These are phyloP conservation scores for Asobara japonica DNA, from an alignment of 1,140 invertebrate species.

Conservation along the genomic window DNA sequence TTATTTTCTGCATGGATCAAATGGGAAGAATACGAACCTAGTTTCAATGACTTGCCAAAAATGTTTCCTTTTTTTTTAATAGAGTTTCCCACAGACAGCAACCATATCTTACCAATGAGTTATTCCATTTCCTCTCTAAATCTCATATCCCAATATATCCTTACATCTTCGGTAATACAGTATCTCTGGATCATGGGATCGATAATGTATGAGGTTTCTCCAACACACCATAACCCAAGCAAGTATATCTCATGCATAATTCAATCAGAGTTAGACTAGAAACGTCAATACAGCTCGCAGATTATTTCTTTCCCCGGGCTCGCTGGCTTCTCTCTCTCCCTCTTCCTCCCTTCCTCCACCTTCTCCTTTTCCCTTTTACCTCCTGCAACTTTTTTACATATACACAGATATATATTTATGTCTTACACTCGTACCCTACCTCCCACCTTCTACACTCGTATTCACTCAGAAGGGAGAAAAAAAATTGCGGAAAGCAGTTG, in stretches of 20 bases:
- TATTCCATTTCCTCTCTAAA: conserved; percentile 5
- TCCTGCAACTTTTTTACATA: conserved; percentile 23
- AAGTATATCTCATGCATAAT: conserved; percentile 63
- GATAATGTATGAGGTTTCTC: conserved; percentile 36
- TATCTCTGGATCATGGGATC: conserved; percentile 34
- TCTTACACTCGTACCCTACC: not conserved
- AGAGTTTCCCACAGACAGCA: not conserved
- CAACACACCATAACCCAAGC: not conserved
- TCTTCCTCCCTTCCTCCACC: conserved; percentile 1
- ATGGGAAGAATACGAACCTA: no score
- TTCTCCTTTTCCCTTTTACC: conserved; percentile 27
- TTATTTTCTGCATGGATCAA: no score
- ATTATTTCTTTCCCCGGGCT: conserved; percentile 69
- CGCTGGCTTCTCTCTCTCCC: conserved; percentile 55
- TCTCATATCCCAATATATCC: not conserved
- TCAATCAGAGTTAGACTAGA: conserved; percentile 69
- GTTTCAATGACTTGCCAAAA: no score
- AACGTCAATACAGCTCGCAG: conserved; percentile 69
- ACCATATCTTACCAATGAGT: not conserved
- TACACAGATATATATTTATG: conserved; percentile 11
- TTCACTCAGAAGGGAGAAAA: conserved; percentile 43
- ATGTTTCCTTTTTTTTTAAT: not conserved
- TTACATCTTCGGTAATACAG: not conserved
- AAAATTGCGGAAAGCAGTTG: conserved; percentile 35
- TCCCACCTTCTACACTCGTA: not conserved